Percentiles rank a stretch among this genome's conserved stretches.
Evolutionary conservation across 2,888 invertebrate genomes (phyloP).

Genomic region (Diploptera punctata): DNA sequence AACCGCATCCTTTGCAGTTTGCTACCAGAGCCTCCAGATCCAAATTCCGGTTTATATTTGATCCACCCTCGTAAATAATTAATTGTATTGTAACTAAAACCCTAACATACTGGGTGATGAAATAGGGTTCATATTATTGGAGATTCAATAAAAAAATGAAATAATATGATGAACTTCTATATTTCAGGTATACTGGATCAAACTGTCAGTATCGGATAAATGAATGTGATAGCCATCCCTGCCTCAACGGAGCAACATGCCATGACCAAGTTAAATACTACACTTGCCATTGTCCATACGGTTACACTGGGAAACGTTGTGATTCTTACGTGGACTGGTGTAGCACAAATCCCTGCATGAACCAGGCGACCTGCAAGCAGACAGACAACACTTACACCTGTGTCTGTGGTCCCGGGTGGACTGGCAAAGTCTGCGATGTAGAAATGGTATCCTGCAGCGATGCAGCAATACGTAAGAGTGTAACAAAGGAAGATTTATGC

Average conservation of each 20-base stretch:
- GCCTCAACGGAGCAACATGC: slow-evolving; percentile 90
- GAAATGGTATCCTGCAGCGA: slow-evolving; percentile 92
- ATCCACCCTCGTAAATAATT: no score
- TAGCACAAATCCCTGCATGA: slow-evolving; percentile 77
- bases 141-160: no score
- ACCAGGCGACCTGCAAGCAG: slow-evolving; percentile 86
- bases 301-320: slow-evolving; percentile 87
- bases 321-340: slow-evolving; percentile 92
- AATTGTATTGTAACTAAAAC: no score
- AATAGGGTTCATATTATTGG: no score
- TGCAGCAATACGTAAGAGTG: slow-evolving; percentile 79
- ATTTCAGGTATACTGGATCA: slow-evolving; percentile 80
- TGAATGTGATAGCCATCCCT: slow-evolving; percentile 92
- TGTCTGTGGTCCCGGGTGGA: slow-evolving; percentile 88
- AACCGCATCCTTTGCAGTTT: no score
- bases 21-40: no score
- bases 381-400: slow-evolving; percentile 85
- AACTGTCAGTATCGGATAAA: slow-evolving; percentile 95
- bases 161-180: no score
- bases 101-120: no score
- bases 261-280: slow-evolving; percentile 81
- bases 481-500: slow-evolving; percentile 79
- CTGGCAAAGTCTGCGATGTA: slow-evolving; percentile 92
- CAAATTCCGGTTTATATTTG: no score
- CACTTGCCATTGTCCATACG: slow-evolving; percentile 89